Percentiles rank a stretch among this genome's conserved stretches.
These are phyloP conservation scores for Mesorhabditis sp. DNA, from an alignment of 2,888 invertebrate genomes.

Conservation along the genomic window DNA sequence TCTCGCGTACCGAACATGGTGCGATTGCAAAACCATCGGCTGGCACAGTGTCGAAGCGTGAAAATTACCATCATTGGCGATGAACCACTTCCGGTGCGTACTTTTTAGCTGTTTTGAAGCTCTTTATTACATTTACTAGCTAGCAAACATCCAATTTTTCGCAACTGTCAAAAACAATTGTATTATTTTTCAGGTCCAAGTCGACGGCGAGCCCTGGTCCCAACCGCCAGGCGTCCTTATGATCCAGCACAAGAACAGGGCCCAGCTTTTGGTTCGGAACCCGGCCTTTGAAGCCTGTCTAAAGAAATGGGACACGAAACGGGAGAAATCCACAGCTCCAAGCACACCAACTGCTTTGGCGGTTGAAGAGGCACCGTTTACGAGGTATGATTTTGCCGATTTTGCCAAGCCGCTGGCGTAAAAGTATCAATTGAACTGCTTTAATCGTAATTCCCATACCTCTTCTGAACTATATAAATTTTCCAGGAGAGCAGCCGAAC, in stretches of 20 bases:
- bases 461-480: neutral
- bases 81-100: conserved; percentile 84
- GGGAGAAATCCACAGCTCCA: conserved; percentile 58
- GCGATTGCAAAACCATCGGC: conserved; percentile 82
- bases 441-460: neutral
- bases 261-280: conserved; percentile 90
- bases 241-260: conserved; percentile 91
- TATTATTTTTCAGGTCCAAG: no score
- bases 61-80: conserved; percentile 90
- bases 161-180: no score
- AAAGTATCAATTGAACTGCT: neutral
- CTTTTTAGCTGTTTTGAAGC: conserved; percentile 60
- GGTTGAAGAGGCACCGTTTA: conserved; percentile 20
- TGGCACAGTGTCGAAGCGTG: conserved; percentile 75
- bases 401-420: neutral
- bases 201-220: conserved; percentile 96
- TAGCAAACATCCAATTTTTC: no score
- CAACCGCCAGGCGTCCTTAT: conserved; percentile 93
- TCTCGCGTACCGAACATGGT: conserved; percentile 73
- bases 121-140: no score
- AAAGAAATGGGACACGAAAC: conserved; percentile 81
- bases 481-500: conserved; percentile 29
- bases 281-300: conserved; percentile 83
- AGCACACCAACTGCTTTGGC: conserved; percentile 29
- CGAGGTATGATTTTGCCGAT: conserved; percentile 5